These are phyloP conservation scores for Thaumatotibia leucotreta DNA, from an alignment of 1,140 invertebrate genomes.

Conservation along the genomic window DNA sequence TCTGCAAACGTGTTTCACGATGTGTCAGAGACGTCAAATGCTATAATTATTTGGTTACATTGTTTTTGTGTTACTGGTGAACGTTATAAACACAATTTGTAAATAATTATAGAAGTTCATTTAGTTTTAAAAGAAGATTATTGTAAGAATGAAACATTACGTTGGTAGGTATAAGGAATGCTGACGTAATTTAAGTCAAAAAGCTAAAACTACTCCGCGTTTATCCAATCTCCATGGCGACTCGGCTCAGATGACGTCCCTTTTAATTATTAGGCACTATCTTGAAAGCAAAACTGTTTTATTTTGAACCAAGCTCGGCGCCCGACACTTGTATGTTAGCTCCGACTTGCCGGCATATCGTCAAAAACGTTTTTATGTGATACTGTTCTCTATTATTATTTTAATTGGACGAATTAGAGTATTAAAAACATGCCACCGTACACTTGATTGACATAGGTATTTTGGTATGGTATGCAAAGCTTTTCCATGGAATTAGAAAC, in stretches of 20 bases:
- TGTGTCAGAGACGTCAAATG: no score
- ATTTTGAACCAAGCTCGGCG: background rate
- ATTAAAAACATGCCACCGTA: constrained; percentile 4
- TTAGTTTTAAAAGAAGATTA: no score
- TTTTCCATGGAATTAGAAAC: background rate
- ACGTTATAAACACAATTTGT: no score
- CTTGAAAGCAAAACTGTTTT: constrained; percentile 13
- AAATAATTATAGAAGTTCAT: no score
- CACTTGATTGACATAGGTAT: constrained; percentile 6
- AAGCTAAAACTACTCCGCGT: background rate
- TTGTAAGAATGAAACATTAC: no score
- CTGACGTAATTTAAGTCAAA: no score
- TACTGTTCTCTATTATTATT: constrained; percentile 4
- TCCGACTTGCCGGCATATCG: background rate
- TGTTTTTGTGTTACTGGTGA: no score
- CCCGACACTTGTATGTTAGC: background rate
- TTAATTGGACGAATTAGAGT: constrained; percentile 9
- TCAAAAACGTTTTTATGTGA: background rate
- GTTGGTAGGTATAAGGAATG: no score
- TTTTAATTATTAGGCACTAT: constrained; percentile 13
- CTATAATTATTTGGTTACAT: no score
- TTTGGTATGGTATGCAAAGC: background rate
- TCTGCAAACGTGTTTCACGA: no score
- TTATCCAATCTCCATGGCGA: background rate
- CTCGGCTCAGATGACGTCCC: constrained; percentile 6